Evolutionary conservation across 2,888 invertebrate genomes (phyloP), one percentile per base, ranked within the genome.

Genomic region (Sesia apiformis): DNA sequence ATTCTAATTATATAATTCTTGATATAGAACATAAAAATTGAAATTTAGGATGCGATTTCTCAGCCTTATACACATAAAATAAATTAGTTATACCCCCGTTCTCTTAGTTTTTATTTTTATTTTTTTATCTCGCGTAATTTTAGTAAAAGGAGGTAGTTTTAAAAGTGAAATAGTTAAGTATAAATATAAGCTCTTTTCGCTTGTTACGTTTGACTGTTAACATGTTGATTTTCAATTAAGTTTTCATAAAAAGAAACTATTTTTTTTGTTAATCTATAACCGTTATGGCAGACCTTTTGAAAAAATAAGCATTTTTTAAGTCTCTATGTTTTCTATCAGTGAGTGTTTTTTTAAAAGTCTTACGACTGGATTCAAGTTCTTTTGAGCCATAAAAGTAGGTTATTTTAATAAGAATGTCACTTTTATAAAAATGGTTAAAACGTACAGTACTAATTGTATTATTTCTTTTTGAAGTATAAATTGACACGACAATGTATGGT

Each of bases 201-300:
- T 66, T 66, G 66, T 66, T 66, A 60, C 23, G 61, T 64, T 62
- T 62, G 59, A 38, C 50, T 50, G 50, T 50, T 60, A 55, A 59
- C 39, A 42, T 6, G 42, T 42, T 42, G 4, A 50, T 50, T 50
- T 39, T 41, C 38, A 38, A 43, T 53, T 49, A n/a, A 39, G 23
- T 49, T 55, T 58, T 51, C 57, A 64, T 64, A 61, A 63, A 62
- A 61, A 61, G 59, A 64, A 60, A 63, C 64, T 65, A 65, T 66
- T 58, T 56, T n/a, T 67, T 69, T 39, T 67, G 69, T 73, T 70
- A 54, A 60, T 54, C 64, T 68, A 63, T 69, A 61, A 60, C 65
- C 60, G 67, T 71, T 71, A 63, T 40, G n/a, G 4, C 8, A 49
- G 38, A 53, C 39, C 4, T 40, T 39, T 7, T 51, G 55, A 56